Conservation (phyloP, 2,113 vertebrate species). For the Eurystomus gularis region DNA sequence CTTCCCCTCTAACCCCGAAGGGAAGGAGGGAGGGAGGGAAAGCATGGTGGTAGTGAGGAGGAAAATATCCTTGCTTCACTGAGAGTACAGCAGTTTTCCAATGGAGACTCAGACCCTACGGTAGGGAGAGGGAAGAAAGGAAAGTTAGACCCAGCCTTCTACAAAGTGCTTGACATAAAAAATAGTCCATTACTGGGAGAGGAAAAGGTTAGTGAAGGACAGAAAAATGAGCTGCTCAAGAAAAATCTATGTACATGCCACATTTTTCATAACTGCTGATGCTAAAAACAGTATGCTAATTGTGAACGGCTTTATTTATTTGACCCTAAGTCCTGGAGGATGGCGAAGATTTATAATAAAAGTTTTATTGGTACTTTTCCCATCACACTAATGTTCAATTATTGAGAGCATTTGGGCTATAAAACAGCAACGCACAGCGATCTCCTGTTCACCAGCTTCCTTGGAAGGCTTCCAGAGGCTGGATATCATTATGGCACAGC, state of each 20-base stretch:
- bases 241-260: background rate
- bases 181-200: background rate
- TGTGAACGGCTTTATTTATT: constrained; percentile 16
- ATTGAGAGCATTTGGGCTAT: constrained; percentile 14
- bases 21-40: background rate
- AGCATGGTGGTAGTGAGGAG: background rate
- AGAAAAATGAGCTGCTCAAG: background rate
- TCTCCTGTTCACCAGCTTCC: background rate
- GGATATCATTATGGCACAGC: background rate
- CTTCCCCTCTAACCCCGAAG: background rate
- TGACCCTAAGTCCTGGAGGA: background rate
- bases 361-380: constrained; percentile 44
- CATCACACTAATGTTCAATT: constrained; percentile 8
- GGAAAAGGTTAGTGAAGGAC: constrained; percentile 12
- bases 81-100: background rate
- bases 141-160: background rate
- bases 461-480: background rate
- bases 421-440: background rate
- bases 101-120: background rate
- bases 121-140: background rate
- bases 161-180: background rate
- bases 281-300: constrained; percentile 31
- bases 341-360: background rate
- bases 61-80: background rate
- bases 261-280: constrained; percentile 25